Conservation (phyloP, 1,140 invertebrate species). For the Anastatus disparis region DNA sequence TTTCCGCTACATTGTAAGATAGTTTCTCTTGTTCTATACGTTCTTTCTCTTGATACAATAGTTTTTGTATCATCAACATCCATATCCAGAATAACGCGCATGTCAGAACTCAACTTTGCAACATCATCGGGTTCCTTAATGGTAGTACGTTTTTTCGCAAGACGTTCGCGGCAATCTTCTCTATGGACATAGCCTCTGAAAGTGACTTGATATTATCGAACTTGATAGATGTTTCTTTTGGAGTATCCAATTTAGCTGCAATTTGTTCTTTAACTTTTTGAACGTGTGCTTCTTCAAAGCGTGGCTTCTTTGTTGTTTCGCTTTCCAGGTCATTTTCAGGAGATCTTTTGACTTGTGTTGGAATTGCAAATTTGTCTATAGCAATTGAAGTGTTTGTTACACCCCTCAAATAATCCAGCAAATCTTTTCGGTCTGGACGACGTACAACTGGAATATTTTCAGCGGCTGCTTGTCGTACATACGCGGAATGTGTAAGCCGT, state of each 20-base stretch:
- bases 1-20: constrained; percentile 96
- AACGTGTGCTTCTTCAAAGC: constrained; percentile 91
- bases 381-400: constrained; percentile 90
- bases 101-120: constrained; percentile 82
- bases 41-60: constrained; percentile 92
- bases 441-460: constrained; percentile 93
- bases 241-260: constrained; percentile 93
- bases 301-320: constrained; percentile 84
- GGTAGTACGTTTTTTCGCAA: constrained; percentile 95
- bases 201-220: constrained; percentile 93
- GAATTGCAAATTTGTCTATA: constrained; percentile 98
- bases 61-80: constrained; percentile 96
- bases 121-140: constrained; percentile 95
- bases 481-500: constrained; percentile 90
- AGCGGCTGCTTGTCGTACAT: constrained; percentile 94
- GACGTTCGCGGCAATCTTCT: constrained; percentile 96
- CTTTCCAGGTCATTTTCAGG: constrained; percentile 79
- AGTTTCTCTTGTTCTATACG: constrained; percentile 94
- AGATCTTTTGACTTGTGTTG: constrained; percentile 88
- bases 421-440: constrained; percentile 92
- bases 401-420: constrained; percentile 95
- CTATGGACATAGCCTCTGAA: constrained; percentile 95
- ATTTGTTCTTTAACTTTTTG: constrained; percentile 94
- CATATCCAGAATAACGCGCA: constrained; percentile 91
- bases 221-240: constrained; percentile 92